Evolutionary conservation across 2,888 invertebrate species (phyloP).

Genomic region (Lepidochitona cinerea): DNA sequence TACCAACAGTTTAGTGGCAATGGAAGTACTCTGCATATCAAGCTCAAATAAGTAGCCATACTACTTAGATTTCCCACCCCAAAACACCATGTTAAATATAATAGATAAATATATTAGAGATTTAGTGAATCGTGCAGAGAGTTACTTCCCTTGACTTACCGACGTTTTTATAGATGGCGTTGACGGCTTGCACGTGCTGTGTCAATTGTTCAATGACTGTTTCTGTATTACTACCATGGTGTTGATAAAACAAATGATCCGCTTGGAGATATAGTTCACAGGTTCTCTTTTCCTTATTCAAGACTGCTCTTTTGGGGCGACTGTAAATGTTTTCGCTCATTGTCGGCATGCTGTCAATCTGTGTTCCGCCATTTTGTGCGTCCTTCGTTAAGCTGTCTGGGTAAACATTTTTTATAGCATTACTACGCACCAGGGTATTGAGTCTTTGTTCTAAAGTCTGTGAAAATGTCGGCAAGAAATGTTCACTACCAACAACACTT

Average conservation of each 20-base stretch:
- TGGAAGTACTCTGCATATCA: too few species aligned
- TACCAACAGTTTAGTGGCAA: too few species aligned
- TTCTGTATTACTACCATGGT: slow-evolving; percentile 76
- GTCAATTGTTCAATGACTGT: slow-evolving; percentile 97
- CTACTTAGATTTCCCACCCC: too few species aligned
- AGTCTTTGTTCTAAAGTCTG: background rate
- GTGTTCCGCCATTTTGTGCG: background rate
- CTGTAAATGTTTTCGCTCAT: background rate
- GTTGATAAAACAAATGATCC: slow-evolving; percentile 52
- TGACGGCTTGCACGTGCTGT: slow-evolving; percentile 92
- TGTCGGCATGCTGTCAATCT: background rate
- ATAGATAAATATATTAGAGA: too few species aligned
- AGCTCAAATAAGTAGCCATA: too few species aligned
- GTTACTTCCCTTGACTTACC: too few species aligned
- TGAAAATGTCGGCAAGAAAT: background rate
- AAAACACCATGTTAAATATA: too few species aligned
- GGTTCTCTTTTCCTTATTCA: slow-evolving; percentile 82
- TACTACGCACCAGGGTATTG: background rate
- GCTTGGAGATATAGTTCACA: slow-evolving; percentile 60
- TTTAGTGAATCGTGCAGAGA: too few species aligned
- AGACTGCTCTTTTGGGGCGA: slow-evolving; percentile 63
- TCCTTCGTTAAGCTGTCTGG: background rate
- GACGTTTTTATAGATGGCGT: slow-evolving; percentile 73
- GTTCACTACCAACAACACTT: background rate
- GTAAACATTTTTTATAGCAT: background rate